Conservation (phyloP, 1,140 invertebrate species). For the Penaeus vannamei region DNA sequence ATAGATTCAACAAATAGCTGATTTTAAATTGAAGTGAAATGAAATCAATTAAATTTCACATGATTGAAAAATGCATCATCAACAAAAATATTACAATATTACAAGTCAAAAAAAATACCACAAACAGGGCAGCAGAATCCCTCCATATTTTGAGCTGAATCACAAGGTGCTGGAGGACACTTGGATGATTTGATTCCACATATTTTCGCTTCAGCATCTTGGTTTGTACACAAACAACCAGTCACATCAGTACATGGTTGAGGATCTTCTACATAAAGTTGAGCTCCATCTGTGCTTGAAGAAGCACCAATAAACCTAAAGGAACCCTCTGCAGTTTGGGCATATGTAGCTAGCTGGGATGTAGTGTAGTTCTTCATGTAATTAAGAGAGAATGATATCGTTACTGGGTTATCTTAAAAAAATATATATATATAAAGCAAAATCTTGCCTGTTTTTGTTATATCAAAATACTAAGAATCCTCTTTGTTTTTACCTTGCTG, state of each 20-base stretch:
- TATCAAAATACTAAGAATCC: too few species aligned
- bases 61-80: not conserved
- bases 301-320: slow-evolving; percentile 44
- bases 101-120: slow-evolving; percentile 29
- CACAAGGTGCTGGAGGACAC: slow-evolving; percentile 39
- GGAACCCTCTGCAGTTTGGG: slow-evolving; percentile 34
- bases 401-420: too few species aligned
- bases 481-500: too few species aligned
- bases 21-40: too few species aligned
- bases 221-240: slow-evolving; percentile 46
- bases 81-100: too few species aligned
- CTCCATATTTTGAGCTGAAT: slow-evolving; percentile 39
- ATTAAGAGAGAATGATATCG: too few species aligned
- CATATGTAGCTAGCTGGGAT: slow-evolving; percentile 40
- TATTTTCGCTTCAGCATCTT: slow-evolving; percentile 32
- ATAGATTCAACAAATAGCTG: too few species aligned
- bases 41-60: not conserved
- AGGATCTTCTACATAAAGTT: slow-evolving; percentile 48
- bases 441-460: too few species aligned
- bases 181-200: slow-evolving; percentile 38
- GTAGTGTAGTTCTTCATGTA: slow-evolving; percentile 45
- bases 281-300: slow-evolving; percentile 24
- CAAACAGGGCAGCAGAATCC: slow-evolving; percentile 57
- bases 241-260: slow-evolving; percentile 46
- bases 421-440: too few species aligned